These are phyloP conservation scores for Cephalopholis sonnerati DNA, from an alignment of 2,113 vertebrate species.

Conservation along the genomic window DNA sequence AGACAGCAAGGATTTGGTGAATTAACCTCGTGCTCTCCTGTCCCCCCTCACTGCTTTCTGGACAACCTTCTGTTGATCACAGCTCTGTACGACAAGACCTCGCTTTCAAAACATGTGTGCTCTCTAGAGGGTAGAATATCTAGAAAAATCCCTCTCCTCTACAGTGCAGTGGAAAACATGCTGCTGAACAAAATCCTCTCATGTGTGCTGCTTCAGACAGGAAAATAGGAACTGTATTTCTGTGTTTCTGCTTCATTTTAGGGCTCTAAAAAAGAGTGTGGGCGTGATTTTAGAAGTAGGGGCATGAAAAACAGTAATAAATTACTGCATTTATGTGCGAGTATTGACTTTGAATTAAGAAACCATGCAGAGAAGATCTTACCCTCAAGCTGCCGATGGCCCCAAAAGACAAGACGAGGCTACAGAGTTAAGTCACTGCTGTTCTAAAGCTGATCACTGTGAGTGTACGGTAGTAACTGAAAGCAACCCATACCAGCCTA, in stretches of 20 bases:
- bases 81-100: conserved; percentile 31
- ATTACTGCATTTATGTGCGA: neutral
- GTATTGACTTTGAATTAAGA: neutral
- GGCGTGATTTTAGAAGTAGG: neutral
- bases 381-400: neutral
- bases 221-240: neutral
- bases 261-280: neutral
- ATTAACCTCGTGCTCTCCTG: conserved; percentile 52
- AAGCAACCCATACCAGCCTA: neutral
- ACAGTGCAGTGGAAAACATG: neutral
- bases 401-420: neutral
- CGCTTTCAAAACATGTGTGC: conserved; percentile 1
- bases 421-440: neutral
- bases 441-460: neutral
- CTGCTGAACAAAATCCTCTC: neutral
- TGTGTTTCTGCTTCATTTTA: neutral
- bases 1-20: conserved; percentile 46
- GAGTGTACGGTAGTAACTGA: no score
- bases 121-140: neutral
- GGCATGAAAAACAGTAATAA: neutral
- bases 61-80: conserved; percentile 32
- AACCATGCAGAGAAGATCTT: neutral
- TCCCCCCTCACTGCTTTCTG: conserved; percentile 1
- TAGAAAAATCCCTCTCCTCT: neutral
- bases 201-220: neutral